Evolutionary conservation across 2,113 vertebrate species (phyloP), one percentile per base, ranked within the genome.

Genomic region (Etheostoma spectabile): DNA sequence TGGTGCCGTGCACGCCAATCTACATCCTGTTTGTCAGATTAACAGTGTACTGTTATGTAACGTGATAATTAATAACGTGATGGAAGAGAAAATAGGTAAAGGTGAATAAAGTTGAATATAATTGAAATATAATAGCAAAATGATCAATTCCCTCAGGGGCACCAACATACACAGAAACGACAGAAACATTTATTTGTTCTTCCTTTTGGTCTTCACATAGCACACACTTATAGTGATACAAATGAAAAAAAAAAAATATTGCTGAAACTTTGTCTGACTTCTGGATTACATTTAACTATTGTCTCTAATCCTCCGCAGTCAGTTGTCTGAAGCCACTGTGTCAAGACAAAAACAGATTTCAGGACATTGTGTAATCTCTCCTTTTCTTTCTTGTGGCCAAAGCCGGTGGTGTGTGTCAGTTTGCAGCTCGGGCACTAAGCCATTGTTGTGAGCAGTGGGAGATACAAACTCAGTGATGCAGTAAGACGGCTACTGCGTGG

Each of bases 361-460:
- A 21, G 77, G 80, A 73, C 68, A 61, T 77, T 19, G 15, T 72
- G 68, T 80, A 83, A 90, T 86, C 77, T 86, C 69, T 65, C 35
- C 57, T 57, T 67, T 49, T 70, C 64, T 66, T 59, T 74, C 60
- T 42, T 24, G 49, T 13, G 74, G 53, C 24, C n/a, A 38, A 21
- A 52, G 56, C 53, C 8, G 33, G n/a, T 45, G 69, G 51, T 78
- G 68, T 53, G 78, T 80, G 69, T 74, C 38, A 70, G 65, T 27
- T 74, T 3, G 65, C 51, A 52, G 83, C 57, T 82, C 11, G 33
- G 81, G 83, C 86, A 48, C 57, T 15, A 60, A 85, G 90, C 86
- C 74, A 90, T 83, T 85, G 80, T 82, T 83, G 83, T 67, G 86
- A 88, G 91, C 82, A 59, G 81, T 79, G 87, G 80, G 82, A 88